A percentile compares a stretch with the other conserved stretches of the same genome.
These are phyloP conservation scores for Dione juno DNA, from an alignment of 2,888 invertebrate genomes.

Conservation along the genomic window DNA sequence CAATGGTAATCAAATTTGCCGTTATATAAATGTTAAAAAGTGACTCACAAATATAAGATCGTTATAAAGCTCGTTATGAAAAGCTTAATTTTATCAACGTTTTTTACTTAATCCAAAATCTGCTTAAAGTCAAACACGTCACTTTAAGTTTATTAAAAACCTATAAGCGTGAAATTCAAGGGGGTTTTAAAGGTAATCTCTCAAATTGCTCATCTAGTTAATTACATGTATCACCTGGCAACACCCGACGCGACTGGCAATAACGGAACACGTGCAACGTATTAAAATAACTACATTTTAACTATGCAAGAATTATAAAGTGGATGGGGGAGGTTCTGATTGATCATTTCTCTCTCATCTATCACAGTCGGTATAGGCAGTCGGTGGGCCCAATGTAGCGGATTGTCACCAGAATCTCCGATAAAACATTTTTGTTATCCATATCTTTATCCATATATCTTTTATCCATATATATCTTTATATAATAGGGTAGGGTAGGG, in stretches of 20 bases:
- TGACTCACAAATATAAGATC: too few species aligned
- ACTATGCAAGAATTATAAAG: neutral
- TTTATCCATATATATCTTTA: too few species aligned
- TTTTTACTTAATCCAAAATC: neutral
- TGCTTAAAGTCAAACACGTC: conserved; percentile 30
- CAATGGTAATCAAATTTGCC: too few species aligned
- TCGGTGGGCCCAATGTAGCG: too few species aligned
- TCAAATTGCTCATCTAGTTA: conserved; percentile 77
- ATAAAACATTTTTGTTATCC: too few species aligned
- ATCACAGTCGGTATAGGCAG: too few species aligned
- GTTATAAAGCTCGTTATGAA: neutral
- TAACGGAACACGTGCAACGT: conserved; percentile 19
- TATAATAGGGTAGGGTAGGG: too few species aligned
- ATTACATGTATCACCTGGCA: conserved; percentile 64
- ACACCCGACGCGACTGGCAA: conserved; percentile 58
- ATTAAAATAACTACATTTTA: conserved; percentile 24
- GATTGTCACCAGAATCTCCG: too few species aligned
- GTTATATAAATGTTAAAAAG: too few species aligned
- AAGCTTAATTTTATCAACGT: neutral
- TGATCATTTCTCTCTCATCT: conserved; percentile 3
- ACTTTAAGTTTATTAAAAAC: conserved; percentile 50
- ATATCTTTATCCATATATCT: too few species aligned
- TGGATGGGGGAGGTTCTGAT: neutral
- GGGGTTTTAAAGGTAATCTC: conserved; percentile 72
- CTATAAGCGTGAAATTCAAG: conserved; percentile 51